Evolutionary conservation across 2,797 vertebrate genomes (phyloP).

Genomic region (Parauchenoglanis punctatus): DNA sequence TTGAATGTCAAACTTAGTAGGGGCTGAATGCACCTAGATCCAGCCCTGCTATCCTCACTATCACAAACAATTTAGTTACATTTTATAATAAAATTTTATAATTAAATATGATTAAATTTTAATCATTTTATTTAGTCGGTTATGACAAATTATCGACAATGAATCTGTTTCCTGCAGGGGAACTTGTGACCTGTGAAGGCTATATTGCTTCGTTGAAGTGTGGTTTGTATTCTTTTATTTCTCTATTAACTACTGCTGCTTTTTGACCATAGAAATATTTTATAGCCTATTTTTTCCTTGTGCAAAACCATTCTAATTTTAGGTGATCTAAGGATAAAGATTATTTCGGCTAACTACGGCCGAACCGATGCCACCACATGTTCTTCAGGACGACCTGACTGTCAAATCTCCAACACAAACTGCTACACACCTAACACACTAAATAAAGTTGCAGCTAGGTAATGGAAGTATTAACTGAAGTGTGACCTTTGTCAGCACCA

Average conservation of each 20-base stretch:
- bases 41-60: not conserved
- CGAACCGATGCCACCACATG: constrained; percentile 41
- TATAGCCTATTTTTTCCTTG: not conserved
- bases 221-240: constrained; percentile 25
- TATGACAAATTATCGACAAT: not conserved
- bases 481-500: not conserved
- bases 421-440: not conserved
- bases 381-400: constrained; percentile 2
- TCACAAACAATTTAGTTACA: not conserved
- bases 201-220: not conserved
- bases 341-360: constrained; percentile 43
- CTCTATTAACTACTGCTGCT: no score
- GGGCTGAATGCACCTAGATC: not conserved
- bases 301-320: not conserved
- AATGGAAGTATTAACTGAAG: not conserved
- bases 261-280: not conserved
- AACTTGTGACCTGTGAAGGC: constrained; percentile 14
- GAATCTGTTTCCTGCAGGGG: constrained; percentile 30
- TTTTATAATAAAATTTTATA: no score
- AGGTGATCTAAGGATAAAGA: constrained; percentile 7
- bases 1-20: not conserved
- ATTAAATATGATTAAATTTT: no score
- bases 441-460: not conserved
- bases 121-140: no score
- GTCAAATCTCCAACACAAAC: not conserved